phyloP scores from a whole-genome alignment of 92 coral and sea anemone genomes.

The Phenganax stokvisi region DNA sequence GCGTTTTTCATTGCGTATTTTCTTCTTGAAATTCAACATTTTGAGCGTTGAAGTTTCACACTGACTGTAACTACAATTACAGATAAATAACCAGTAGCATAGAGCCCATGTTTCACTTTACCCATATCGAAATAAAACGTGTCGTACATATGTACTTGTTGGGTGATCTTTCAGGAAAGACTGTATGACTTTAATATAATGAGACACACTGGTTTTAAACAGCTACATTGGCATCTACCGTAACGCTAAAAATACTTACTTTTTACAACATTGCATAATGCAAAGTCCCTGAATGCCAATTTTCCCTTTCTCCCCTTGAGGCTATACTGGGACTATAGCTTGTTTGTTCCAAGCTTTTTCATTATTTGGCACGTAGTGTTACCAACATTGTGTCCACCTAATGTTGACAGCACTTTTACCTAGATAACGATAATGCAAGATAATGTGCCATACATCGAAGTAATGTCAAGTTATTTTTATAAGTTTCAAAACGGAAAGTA shows the following conservation, averaged over 20 bases:
- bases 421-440: background rate
- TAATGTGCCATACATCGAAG: background rate
- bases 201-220: background rate
- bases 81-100: too few species aligned
- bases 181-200: too few species aligned
- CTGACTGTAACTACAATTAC: too few species aligned
- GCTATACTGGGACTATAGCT: slow-evolving; percentile 9
- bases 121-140: too few species aligned
- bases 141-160: too few species aligned
- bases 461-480: background rate
- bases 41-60: too few species aligned
- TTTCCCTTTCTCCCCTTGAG: slow-evolving; percentile 5
- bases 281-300: background rate
- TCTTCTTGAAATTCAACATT: too few species aligned
- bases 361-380: background rate
- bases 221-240: background rate
- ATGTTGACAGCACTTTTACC: slow-evolving; percentile 12
- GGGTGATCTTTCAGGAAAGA: too few species aligned
- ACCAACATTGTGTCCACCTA: slow-evolving; percentile 8
- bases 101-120: too few species aligned
- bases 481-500: background rate
- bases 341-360: slow-evolving; percentile 3
- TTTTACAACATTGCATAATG: background rate
- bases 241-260: too few species aligned
- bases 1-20: too few species aligned